Evolutionary conservation across 1,140 invertebrate species (phyloP), one percentile per base, ranked within the genome.

Genomic region (Apis laboriosa): DNA sequence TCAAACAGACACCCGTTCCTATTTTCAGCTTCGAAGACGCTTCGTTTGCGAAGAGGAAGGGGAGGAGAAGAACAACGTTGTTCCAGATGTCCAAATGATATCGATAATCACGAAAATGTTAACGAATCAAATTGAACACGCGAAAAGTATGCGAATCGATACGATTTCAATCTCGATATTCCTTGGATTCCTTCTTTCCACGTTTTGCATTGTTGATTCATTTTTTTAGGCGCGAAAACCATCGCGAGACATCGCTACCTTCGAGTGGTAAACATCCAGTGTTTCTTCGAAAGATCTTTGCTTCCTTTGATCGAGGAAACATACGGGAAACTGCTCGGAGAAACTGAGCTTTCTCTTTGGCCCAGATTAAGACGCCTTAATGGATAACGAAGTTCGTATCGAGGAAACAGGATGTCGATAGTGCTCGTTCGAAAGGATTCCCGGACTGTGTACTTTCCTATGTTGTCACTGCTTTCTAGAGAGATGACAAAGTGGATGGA

Each of bases 141-240:
- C 84, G 84, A 91, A 88, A 90, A 90, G 90, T 84, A 90, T 86
- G 88, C 83, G 84, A 82, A 88, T 86, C 77, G 85, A 90, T 88
- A 90, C 86, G 88, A 91, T 90, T 90, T 43, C 19, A 85, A 73
- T 81, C 49, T 85, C 83, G 55, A 84, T 84, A 81, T 72, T 79
- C 72, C 73, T n/a, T 24, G 2, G 66, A 19, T 24, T 28, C 61
- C 55, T 80, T 24, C 49, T 24, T 76, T 55, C 53, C 61, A 34
- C 28, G 53, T 56, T 79, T 70, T 56, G 80, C 73, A 63, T 76
- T 34, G 56, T 15, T 28, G 73, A 75, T 61, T 64, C 61, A 4
- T 34, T 68, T 83, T 75, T 78, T 51, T 13, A 55, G 64, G 34
- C 8, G 53, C 43, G 17, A 13, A 28, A 82, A 58, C 60, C 86